Base-by-base conservation (phyloP, 2,888 invertebrate genomes). In the Scelioninae gen. 2 region DNA sequence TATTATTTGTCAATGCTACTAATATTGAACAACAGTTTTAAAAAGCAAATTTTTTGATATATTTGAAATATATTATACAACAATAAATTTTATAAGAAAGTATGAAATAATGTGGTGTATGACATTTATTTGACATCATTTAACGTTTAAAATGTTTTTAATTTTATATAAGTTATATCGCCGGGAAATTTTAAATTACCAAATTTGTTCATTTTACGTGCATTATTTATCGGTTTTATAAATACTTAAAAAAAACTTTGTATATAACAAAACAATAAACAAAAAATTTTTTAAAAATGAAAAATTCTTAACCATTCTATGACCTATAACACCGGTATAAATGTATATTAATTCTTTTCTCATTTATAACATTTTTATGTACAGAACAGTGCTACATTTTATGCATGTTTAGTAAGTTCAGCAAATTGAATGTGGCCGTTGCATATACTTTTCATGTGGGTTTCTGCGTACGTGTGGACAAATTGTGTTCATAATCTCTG, bases 1-100 rank as follows among this genome's bases (percentile, higher is more conserved):
- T 64, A 72, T 55, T 65, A 58, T 65, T 65, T 71, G 71, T 71
- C 70, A 71, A 71, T 64, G 63, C 63, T 63, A 64, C 60, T 73
- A 60, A 69, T 64, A 64, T 69, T 57, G 43, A 58, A 55, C 35
- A 60, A 46, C 57, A 74, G 58, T 69, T 69, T 63, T 48, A 70
- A 70, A 63, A 69, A 13, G 63, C 50, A 73, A 69, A 69, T 69
- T 73, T 69, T 69, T 65, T 60, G 74, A 70, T 64, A 70, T 64
- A 64, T 71, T 74, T 70, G 69, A 60, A 65, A 70, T 74, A 70
- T 70, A 60, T 74, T 74, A 74, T 70, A 69, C 65, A 70, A 74
- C 64, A 74, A 69, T 74, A 74, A 74, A 69, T 74, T 73, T 73
- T 73, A 68, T 73, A 73, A 69, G 58, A 73, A 73, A 69, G 53